Conservation (phyloP, 2,797 vertebrate species). For the Darevskia nairensis region DNA sequence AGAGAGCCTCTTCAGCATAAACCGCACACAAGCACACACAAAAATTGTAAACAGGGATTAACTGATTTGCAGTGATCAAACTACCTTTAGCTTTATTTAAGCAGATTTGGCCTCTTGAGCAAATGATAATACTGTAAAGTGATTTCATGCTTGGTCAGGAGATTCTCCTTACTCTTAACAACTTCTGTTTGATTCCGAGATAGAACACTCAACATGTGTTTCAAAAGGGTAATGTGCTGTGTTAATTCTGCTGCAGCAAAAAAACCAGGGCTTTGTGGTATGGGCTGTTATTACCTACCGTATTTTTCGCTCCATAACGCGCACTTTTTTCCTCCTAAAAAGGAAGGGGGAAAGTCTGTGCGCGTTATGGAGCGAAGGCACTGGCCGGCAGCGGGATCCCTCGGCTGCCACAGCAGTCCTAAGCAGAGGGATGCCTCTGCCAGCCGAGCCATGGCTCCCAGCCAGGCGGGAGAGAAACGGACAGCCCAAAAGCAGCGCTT, state of each 20-base stretch:
- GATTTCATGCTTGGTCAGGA: background rate
- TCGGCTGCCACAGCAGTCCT: too few relatives aligned
- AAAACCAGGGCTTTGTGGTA: background rate
- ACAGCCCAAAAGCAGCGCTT: too few relatives aligned
- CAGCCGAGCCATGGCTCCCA: too few relatives aligned
- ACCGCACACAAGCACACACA: background rate
- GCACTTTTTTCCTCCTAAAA: too few relatives aligned
- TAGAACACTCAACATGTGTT: background rate
- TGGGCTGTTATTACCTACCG: too few relatives aligned
- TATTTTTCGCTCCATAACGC: too few relatives aligned
- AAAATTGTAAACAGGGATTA: background rate
- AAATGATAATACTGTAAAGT: background rate
- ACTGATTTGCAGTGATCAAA: background rate
- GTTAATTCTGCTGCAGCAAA: background rate
- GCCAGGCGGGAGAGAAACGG: too few relatives aligned
- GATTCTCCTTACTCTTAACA: background rate
- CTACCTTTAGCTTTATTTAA: background rate
- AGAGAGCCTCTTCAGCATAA: background rate
- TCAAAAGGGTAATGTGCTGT: background rate
- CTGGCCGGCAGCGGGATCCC: too few relatives aligned
- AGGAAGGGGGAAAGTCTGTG: too few relatives aligned
- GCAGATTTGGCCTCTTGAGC: background rate
- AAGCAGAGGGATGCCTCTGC: too few relatives aligned
- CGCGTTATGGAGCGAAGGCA: too few relatives aligned
- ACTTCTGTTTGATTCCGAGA: background rate